Evolutionary conservation across 92 coral and sea anemone genomes (phyloP).

Genomic region (Blastomussa wellsi): DNA sequence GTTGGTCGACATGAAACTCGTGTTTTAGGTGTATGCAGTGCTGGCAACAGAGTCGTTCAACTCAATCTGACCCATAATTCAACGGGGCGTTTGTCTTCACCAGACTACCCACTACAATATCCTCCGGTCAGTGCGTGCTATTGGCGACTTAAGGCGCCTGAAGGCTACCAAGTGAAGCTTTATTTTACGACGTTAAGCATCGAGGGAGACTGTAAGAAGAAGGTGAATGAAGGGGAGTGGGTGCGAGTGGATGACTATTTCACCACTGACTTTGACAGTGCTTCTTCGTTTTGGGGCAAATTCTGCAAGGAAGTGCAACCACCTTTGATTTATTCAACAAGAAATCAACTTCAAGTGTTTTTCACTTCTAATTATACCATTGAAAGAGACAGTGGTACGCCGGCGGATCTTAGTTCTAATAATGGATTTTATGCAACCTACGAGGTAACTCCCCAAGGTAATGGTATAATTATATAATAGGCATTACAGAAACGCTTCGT

Average conservation of each 20-base stretch:
- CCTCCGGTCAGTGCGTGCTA: constrained; percentile 14
- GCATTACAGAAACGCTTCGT: background rate
- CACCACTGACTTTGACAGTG: constrained; percentile 16
- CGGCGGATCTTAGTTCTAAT: background rate
- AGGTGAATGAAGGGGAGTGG: background rate
- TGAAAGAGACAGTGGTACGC: background rate
- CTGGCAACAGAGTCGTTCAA: constrained; percentile 19
- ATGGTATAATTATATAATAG: background rate
- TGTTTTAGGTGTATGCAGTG: constrained; percentile 42
- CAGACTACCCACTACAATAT: constrained; percentile 42
- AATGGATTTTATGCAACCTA: constrained; percentile 37
- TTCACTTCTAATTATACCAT: constrained; percentile 26
- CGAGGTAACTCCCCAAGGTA: constrained; percentile 40
- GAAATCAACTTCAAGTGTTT: constrained; percentile 44
- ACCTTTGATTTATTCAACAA: constrained; percentile 36
- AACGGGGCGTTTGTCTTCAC: constrained; percentile 35
- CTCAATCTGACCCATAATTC: constrained; percentile 34
- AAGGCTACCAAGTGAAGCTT: constrained; percentile 34
- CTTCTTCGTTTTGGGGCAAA: constrained; percentile 33
- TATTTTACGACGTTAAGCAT: constrained; percentile 20
- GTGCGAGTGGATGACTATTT: constrained; percentile 43
- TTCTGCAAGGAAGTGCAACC: constrained; percentile 20
- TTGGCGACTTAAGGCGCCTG: constrained; percentile 33
- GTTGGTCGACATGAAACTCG: background rate
- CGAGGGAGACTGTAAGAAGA: constrained; percentile 17